These are phyloP conservation scores for Anoura caudifer DNA, from an alignment of 2,113 vertebrate genomes.

Conservation along the genomic window DNA sequence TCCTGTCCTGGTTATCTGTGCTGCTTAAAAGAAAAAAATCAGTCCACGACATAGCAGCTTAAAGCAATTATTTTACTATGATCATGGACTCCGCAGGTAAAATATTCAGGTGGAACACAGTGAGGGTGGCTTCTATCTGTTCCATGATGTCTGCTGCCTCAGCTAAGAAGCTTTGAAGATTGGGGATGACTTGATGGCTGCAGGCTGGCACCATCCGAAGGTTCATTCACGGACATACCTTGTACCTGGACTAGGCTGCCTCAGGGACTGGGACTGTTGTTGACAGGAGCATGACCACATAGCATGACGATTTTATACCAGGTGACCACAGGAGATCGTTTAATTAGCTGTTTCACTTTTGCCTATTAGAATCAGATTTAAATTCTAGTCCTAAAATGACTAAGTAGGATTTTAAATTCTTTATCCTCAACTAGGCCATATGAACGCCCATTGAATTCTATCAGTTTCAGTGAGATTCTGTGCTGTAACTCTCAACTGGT, in stretches of 20 bases:
- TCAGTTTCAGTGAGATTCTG: neutral
- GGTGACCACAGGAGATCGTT: neutral
- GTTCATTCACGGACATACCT: neutral
- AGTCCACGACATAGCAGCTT: neutral
- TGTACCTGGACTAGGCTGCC: neutral
- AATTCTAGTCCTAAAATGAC: neutral
- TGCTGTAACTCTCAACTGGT: neutral
- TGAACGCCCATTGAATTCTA: neutral
- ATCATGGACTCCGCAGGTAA: neutral
- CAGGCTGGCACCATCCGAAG: neutral
- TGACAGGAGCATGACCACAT: neutral
- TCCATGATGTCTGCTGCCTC: neutral
- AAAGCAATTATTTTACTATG: neutral
- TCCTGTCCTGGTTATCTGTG: neutral
- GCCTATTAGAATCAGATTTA: neutral
- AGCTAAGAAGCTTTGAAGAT: neutral
- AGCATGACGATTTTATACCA: neutral
- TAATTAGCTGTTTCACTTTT: slow-evolving; percentile 22
- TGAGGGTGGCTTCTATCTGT: neutral
- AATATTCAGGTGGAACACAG: neutral
- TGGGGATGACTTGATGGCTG: neutral
- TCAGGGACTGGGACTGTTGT: neutral
- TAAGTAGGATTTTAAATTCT: neutral
- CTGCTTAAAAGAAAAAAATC: neutral
- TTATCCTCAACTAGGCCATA: neutral